Conservation (phyloP, 2,797 vertebrate genomes). For the Tiaroga cobitis region DNA sequence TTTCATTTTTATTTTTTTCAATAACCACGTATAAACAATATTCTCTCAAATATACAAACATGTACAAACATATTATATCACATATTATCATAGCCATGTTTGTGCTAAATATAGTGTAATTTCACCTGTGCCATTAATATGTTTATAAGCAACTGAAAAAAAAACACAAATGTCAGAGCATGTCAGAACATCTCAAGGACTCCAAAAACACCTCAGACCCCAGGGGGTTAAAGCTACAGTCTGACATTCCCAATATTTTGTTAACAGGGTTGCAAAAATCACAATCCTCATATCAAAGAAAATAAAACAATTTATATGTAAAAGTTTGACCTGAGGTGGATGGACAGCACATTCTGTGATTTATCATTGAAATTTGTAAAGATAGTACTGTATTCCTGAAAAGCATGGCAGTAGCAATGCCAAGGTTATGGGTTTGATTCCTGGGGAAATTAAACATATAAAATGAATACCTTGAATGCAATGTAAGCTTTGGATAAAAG, state of each 20-base stretch:
- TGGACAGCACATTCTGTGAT: not conserved
- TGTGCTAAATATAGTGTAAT: too few species aligned
- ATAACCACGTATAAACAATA: too few species aligned
- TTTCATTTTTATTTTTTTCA: too few species aligned
- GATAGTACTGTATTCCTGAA: not conserved
- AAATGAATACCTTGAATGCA: not conserved
- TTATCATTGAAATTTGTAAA: not conserved
- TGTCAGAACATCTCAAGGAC: too few species aligned
- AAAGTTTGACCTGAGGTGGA: not conserved
- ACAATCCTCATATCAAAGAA: not conserved
- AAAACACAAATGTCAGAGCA: too few species aligned
- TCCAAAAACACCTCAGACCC: too few species aligned
- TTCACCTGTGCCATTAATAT: too few species aligned
- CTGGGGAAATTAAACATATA: not conserved
- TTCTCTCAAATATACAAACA: too few species aligned
- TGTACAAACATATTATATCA: too few species aligned
- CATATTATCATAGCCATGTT: too few species aligned
- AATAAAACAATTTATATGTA: not conserved
- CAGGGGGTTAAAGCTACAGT: not conserved
- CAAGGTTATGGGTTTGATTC: not conserved
- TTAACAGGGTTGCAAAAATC: not conserved
- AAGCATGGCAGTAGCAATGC: not conserved
- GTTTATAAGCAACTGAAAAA: too few species aligned
- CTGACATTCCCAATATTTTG: not conserved
- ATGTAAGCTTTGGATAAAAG: not conserved